Evolutionary conservation across 2,888 invertebrate species (phyloP).

Genomic region (Caenorhabditis plicata): DNA sequence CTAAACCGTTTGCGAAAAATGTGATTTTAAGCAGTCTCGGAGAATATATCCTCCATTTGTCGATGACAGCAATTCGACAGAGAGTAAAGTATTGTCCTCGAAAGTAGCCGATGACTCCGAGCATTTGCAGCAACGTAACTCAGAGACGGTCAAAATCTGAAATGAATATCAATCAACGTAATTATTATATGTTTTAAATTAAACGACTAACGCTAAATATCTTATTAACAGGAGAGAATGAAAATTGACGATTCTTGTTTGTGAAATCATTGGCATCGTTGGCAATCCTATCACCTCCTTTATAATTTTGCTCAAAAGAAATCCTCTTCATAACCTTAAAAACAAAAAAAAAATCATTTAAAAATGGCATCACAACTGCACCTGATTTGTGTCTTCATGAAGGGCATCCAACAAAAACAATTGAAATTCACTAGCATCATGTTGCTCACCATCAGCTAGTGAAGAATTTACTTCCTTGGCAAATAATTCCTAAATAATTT

Average conservation of each 20-base stretch:
- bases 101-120: constrained; percentile 50
- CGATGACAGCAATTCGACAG: constrained; percentile 22
- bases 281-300: constrained; percentile 42
- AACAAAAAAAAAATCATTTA: neutral
- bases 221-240: constrained; percentile 51
- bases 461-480: constrained; percentile 31
- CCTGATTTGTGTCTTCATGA: constrained; percentile 66
- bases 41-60: constrained; percentile 9
- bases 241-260: constrained; percentile 33
- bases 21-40: constrained; percentile 34
- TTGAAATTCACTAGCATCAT: constrained; percentile 72
- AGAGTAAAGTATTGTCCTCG: constrained; percentile 43
- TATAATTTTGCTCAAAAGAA: constrained; percentile 57
- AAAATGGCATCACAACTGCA: neutral
- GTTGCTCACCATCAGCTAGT: constrained; percentile 66
- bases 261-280: constrained; percentile 47
- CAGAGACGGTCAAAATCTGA: constrained; percentile 51
- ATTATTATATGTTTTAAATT: neutral
- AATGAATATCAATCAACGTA: constrained; percentile 10
- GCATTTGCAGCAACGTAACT: constrained; percentile 48
- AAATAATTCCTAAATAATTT: constrained; percentile 41
- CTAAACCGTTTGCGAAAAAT: constrained; percentile 33
- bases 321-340: constrained; percentile 37
- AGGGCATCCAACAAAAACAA: constrained; percentile 68
- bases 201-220: constrained; percentile 50